Percentiles rank a stretch among this genome's conserved stretches.
phyloP scores from a whole-genome alignment of 2,113 vertebrate genomes.

The Calypte anna region DNA sequence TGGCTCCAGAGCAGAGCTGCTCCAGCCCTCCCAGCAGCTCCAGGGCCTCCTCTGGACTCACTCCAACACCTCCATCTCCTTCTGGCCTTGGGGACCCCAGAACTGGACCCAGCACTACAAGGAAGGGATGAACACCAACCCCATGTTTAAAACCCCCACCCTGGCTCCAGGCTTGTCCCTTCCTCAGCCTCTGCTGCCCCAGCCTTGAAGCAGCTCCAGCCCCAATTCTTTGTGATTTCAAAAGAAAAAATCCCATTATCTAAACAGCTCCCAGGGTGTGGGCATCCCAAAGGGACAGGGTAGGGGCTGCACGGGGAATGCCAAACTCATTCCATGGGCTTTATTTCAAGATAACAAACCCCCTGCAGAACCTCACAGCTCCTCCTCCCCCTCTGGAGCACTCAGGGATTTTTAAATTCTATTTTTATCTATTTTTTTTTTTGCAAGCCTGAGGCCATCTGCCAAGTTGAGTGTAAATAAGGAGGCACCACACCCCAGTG shows the following conservation, averaged over 20 bases:
- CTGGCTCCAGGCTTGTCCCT: neutral
- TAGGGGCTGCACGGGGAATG: neutral
- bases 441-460: neutral
- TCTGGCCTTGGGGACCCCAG: too few species aligned
- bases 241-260: neutral
- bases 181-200: accelerated
- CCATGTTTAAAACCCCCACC: neutral
- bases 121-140: too few species aligned
- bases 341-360: neutral
- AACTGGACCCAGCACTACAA: too few species aligned
- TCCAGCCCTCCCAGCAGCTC: too few species aligned
- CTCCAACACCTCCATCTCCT: too few species aligned
- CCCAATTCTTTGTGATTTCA: neutral
- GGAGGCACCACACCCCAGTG: conserved; percentile 77
- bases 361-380: neutral
- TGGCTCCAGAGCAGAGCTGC: too few species aligned
- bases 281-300: neutral
- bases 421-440: neutral
- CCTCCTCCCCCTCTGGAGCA: neutral
- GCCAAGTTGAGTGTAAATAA: conserved; percentile 31
- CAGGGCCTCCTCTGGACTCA: too few species aligned
- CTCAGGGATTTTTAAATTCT: neutral
- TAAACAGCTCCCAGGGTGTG: neutral
- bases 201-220: neutral
- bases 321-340: neutral